Percentiles rank a stretch among this genome's conserved stretches.
Evolutionary conservation across 1,140 invertebrate species (phyloP).

Genomic region (Amphibalanus amphitrite): DNA sequence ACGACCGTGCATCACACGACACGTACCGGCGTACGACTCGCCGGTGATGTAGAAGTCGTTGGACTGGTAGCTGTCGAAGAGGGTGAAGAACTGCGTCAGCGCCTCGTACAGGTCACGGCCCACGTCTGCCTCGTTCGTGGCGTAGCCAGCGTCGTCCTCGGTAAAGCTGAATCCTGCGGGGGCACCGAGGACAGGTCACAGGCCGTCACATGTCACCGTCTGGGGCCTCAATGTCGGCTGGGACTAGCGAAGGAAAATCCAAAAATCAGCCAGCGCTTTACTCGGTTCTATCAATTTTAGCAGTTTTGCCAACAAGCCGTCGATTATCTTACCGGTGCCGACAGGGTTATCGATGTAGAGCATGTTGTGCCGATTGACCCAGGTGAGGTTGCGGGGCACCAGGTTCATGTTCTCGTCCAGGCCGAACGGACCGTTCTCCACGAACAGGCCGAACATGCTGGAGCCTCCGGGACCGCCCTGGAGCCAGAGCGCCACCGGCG

Average conservation of each 20-base stretch:
- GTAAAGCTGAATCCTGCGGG: constrained; percentile 23
- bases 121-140: constrained; percentile 28
- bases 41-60: constrained; percentile 29
- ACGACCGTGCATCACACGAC: too few relatives aligned
- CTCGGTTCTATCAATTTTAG: constrained; percentile 8
- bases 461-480: constrained; percentile 66
- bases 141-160: constrained; percentile 20
- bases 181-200: not conserved
- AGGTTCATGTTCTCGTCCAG: constrained; percentile 40
- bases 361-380: constrained; percentile 52
- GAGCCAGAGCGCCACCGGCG: constrained; percentile 64
- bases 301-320: too few relatives aligned
- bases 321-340: constrained; percentile 35
- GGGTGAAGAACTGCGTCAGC: constrained; percentile 27
- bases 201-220: too few relatives aligned
- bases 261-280: constrained; percentile 19
- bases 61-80: constrained; percentile 24
- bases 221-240: too few relatives aligned
- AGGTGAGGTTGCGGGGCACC: constrained; percentile 44
- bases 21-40: constrained; percentile 24
- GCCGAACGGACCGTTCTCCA: constrained; percentile 57
- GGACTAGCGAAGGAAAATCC: too few relatives aligned
- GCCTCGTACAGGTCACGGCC: constrained; percentile 28
- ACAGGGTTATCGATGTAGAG: constrained; percentile 78
- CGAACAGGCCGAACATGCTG: constrained; percentile 60